Conservation (phyloP, 2,888 invertebrate species). For the Stenotaenia linearis region DNA sequence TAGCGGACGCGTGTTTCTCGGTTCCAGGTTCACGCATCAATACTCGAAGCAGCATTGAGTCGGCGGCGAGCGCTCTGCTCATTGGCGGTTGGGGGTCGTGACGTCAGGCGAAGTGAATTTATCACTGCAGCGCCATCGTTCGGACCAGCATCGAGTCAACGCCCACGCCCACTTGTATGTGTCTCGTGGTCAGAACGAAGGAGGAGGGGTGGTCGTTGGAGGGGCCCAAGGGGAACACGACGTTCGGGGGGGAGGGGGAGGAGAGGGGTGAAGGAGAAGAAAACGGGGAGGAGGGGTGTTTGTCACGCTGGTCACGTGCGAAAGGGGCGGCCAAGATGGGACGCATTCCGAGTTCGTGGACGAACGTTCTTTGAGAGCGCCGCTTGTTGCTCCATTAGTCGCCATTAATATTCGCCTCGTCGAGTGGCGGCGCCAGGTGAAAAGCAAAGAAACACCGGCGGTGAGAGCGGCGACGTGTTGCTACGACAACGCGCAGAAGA, state of each 20-base stretch:
- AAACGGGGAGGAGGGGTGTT: constrained; percentile 33
- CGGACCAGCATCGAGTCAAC: constrained; percentile 32
- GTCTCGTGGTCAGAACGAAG: neutral
- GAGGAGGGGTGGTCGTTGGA: neutral
- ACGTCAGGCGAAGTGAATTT: constrained; percentile 24
- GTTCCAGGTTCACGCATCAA: neutral
- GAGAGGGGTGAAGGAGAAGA: constrained; percentile 29
- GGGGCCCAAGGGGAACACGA: constrained; percentile 52
- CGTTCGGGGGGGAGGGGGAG: constrained; percentile 52
- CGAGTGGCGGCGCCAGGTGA: neutral
- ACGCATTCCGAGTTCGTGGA: constrained; percentile 35
- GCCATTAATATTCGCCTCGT: neutral
- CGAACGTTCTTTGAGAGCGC: neutral
- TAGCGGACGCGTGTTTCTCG: neutral
- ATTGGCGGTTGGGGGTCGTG: neutral
- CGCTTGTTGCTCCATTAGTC: neutral
- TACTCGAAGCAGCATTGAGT: neutral
- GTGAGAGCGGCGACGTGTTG: neutral
- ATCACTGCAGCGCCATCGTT: constrained; percentile 32
- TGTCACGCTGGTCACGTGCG: constrained; percentile 35
- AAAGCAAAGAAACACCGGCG: neutral
- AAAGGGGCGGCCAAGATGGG: constrained; percentile 36
- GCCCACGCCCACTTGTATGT: neutral
- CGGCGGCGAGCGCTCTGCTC: constrained; percentile 27
- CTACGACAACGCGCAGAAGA: neutral